These are phyloP conservation scores for Aplodontia rufa DNA, from an alignment of 2,113 vertebrate genomes.

Conservation along the genomic window DNA sequence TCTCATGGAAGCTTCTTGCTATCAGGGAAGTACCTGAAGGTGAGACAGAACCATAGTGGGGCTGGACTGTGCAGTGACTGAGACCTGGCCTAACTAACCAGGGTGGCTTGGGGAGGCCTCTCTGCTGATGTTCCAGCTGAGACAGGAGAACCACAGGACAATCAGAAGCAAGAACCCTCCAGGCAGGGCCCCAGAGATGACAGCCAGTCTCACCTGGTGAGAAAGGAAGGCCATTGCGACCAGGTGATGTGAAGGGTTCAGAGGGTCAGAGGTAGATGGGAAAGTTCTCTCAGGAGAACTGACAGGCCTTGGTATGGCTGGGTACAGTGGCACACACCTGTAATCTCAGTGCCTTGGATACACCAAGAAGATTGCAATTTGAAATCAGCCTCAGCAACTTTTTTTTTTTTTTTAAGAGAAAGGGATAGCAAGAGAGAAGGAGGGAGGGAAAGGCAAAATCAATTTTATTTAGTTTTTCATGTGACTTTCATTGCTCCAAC, in stretches of 20 bases:
- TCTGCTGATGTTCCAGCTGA: neutral
- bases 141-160: rapidly evolving
- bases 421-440: no score
- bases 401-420: no score
- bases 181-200: neutral
- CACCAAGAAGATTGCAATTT: no score
- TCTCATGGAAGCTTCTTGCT: rapidly evolving
- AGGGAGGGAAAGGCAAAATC: no score
- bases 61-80: rapidly evolving
- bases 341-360: no score
- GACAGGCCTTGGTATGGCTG: neutral
- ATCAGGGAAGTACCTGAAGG: rapidly evolving
- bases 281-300: neutral
- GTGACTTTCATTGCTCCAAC: no score
- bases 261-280: neutral
- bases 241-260: neutral
- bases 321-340: no score
- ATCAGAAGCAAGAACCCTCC: neutral
- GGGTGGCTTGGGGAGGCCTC: neutral
- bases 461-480: no score
- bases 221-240: neutral
- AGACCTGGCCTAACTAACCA: neutral
- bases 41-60: rapidly evolving
- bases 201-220: neutral
- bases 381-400: no score